These are phyloP conservation scores for Meandrina meandrites DNA, from an alignment of 92 coral and sea anemone genomes.

Conservation along the genomic window DNA sequence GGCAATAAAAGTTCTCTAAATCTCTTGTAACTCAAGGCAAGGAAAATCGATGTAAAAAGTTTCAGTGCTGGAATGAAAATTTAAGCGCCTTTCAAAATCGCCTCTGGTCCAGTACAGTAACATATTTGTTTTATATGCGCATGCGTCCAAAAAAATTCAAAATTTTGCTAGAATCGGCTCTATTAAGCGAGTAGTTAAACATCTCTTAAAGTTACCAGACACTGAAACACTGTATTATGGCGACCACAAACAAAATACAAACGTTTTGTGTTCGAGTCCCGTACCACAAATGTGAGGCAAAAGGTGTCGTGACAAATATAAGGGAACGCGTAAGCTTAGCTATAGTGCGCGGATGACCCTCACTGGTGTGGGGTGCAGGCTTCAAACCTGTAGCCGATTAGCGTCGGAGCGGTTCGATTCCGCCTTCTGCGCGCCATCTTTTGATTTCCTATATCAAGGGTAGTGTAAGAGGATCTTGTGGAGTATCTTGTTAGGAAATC, in stretches of 20 bases:
- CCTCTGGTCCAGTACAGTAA: neutral
- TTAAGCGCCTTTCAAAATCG: no score
- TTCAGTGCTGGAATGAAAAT: no score
- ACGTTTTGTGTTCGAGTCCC: neutral
- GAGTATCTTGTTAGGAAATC: no score
- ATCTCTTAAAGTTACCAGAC: neutral
- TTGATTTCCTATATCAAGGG: neutral
- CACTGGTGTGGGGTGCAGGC: constrained; percentile 99
- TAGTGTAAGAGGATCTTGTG: neutral
- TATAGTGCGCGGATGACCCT: constrained; percentile 89
- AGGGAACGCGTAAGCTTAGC: neutral
- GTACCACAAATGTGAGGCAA: neutral
- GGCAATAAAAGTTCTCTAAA: no score
- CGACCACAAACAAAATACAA: neutral
- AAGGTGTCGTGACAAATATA: neutral
- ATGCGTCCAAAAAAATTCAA: neutral
- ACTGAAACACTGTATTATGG: neutral
- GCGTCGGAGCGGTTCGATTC: constrained; percentile 99
- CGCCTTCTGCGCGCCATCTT: constrained; percentile 90
- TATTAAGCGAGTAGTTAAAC: no score
- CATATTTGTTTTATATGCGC: neutral
- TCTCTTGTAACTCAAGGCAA: no score
- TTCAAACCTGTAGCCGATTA: constrained; percentile 99
- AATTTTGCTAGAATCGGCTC: neutral
- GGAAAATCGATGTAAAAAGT: no score